phyloP scores from a whole-genome alignment of 1,140 invertebrate species.

The Drosophila punjabiensis region DNA sequence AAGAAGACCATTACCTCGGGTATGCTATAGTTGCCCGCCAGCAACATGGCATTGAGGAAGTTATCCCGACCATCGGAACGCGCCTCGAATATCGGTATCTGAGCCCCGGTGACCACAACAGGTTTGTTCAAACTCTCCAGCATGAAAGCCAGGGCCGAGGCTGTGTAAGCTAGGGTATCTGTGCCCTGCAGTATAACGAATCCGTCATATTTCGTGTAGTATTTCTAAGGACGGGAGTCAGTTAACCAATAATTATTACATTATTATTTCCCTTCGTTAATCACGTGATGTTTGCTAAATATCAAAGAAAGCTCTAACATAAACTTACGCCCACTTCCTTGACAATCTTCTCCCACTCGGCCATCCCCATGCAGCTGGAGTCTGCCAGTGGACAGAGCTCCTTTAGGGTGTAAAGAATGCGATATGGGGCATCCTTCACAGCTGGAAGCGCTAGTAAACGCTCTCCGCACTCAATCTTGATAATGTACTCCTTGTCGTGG shows the following conservation, averaged over 20 bases:
- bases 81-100: conserved; percentile 96
- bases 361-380: conserved; percentile 96
- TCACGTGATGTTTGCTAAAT: background rate
- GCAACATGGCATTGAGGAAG: conserved; percentile 94
- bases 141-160: conserved; percentile 98
- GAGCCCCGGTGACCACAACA: conserved; percentile 95
- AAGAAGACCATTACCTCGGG: conserved; percentile 98
- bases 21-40: conserved; percentile 95
- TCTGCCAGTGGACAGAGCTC: conserved; percentile 96
- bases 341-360: conserved; percentile 95
- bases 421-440: conserved; percentile 46
- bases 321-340: conserved; percentile 92
- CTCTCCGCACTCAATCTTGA: conserved; percentile 85
- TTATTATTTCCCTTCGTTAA: background rate
- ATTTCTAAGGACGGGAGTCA: conserved; percentile 87
- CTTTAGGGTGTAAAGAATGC: conserved; percentile 91
- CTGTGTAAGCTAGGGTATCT: conserved; percentile 98
- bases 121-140: conserved; percentile 97
- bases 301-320: background rate
- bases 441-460: conserved; percentile 88
- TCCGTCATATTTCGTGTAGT: conserved; percentile 94
- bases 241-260: background rate
- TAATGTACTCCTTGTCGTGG: conserved; percentile 89
- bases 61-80: conserved; percentile 96
- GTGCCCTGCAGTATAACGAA: conserved; percentile 99